Percentiles rank a stretch among this genome's conserved stretches.
These are phyloP conservation scores for Griposia aprilina DNA, from an alignment of 2,888 invertebrate species.

Conservation along the genomic window DNA sequence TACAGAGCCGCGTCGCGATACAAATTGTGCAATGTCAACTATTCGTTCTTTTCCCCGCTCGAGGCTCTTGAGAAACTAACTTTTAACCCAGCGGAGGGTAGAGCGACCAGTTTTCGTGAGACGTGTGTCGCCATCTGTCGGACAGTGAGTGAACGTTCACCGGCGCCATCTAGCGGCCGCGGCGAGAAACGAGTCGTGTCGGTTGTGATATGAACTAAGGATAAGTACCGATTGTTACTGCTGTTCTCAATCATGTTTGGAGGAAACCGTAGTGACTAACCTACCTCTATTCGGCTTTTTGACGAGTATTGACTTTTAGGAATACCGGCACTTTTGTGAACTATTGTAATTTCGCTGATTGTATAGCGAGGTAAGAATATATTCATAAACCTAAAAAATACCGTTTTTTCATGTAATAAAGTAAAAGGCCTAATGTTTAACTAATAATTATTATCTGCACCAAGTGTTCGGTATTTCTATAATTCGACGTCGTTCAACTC, in stretches of 20 bases:
- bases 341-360: conserved; percentile 55
- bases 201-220: conserved; percentile 82
- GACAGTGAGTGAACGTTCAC: conserved; percentile 59
- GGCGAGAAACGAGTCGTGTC: conserved; percentile 77
- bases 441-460: conserved; percentile 70
- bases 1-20: conserved; percentile 63
- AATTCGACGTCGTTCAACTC: conserved; percentile 50
- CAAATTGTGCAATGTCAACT: conserved; percentile 56
- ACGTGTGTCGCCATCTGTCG: conserved; percentile 72
- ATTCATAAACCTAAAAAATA: conserved; percentile 56
- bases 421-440: conserved; percentile 70
- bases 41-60: conserved; percentile 65
- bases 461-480: conserved; percentile 81
- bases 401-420: conserved; percentile 60
- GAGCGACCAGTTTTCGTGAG: conserved; percentile 64
- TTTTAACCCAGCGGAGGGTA: conserved; percentile 53
- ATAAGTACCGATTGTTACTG: conserved; percentile 72
- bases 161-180: conserved; percentile 78
- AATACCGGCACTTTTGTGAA: conserved; percentile 82
- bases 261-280: conserved; percentile 65
- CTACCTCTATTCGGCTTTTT: conserved; percentile 72
- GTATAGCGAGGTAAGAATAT: conserved; percentile 60
- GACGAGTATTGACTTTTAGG: conserved; percentile 70
- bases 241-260: conserved; percentile 64
- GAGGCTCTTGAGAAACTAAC: conserved; percentile 47